Evolutionary conservation across 2,113 vertebrate species (phyloP), one percentile per base, ranked within the genome.

Genomic region (Gymnarchus niloticus): DNA sequence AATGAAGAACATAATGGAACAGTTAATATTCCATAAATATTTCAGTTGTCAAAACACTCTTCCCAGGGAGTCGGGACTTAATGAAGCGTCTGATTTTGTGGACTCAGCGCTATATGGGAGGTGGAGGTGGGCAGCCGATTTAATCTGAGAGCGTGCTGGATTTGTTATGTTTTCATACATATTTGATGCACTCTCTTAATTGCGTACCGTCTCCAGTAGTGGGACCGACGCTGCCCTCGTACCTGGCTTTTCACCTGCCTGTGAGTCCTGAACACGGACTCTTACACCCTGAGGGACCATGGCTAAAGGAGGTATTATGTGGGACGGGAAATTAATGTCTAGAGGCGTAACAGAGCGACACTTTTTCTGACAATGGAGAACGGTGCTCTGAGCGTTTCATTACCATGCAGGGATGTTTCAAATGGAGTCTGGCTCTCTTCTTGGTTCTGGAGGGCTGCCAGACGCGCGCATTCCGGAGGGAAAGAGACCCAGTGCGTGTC

Each of bases 1-100:
- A 14, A 37, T 14, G 10, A 37, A 37, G 65, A 14, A 73, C 41
- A 73, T 73, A 73, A 41, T 84, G n/a, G 69, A 83, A 28, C 37
- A 52, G 46, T 80, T 85, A 87, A 85, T 81, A 83, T 85, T 84
- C 56, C 54, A 86, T 84, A 88, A 86, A 84, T 88, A 86, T 86
- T 87, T 84, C 82, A 88, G 83, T 84, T 81, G 83, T 81, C 73
- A 61, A 73, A 82, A 88, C 25, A 80, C 51, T 86, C 65, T 77
- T 85, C 46, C 33, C 37, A 56, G 57, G 85, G 76, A 83, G 56
- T 83, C 21, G 46, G 41, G 78, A 77, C 33, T 84, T 85, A 87
- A 87, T 87, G 54, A 87, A 83, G 44, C 82, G 57, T 87, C 69
- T 84, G 56, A 49, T 57, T 87, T 84, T 84, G 81, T 84, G 56